Base-by-base conservation (phyloP, 1,140 invertebrate genomes). In the Oryctes rhinoceros region DNA sequence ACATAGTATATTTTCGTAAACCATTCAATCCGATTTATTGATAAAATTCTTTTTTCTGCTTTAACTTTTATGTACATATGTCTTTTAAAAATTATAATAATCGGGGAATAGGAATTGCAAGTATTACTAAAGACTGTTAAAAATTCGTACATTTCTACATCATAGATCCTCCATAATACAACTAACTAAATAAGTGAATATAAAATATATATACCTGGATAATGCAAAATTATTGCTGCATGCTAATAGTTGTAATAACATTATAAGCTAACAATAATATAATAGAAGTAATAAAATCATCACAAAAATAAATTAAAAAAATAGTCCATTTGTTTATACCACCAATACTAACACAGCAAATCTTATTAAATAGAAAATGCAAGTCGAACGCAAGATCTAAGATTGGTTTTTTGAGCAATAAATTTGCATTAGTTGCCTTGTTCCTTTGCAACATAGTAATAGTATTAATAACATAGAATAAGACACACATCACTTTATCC, bases 171-270 rank as follows among this genome's bases (percentile, higher is more conserved):
- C 18, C 18, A 59, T 59, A 59, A 59, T 59, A 24, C 65, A 24
- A 71, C 39, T 71, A 71, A 71, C 65, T 20, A 71, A 71, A 24
- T 59, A 59, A n/a, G 18, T 11, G 53, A 37, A 37, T 71, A 71
- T 11, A 35, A 71, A 71, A 71, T 67, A 71, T 9, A 1, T 71
- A 3, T 76, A 47, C 13, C n/a, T 76, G 1, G 39, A 47, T 20
- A 76, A 76, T 76, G 75, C 75, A 76, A 76, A 76, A 49, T 76
- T 76, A 76, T 76, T 76, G 75, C 75, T 76, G 37, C 18, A 18
- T 47, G 35, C n/a, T 47, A 76, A 76, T 7, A 47, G 39, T 47
- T 76, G 47, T 76, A 76, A 76, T 76, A 76, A 75, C 35, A 20
- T n/a, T 35, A 76, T 30, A 6, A 30, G 10, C 7, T 71, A 71